Percentiles rank a stretch among this genome's conserved stretches.
phyloP scores from a whole-genome alignment of 2,113 vertebrate species.

The Aplodontia rufa region DNA sequence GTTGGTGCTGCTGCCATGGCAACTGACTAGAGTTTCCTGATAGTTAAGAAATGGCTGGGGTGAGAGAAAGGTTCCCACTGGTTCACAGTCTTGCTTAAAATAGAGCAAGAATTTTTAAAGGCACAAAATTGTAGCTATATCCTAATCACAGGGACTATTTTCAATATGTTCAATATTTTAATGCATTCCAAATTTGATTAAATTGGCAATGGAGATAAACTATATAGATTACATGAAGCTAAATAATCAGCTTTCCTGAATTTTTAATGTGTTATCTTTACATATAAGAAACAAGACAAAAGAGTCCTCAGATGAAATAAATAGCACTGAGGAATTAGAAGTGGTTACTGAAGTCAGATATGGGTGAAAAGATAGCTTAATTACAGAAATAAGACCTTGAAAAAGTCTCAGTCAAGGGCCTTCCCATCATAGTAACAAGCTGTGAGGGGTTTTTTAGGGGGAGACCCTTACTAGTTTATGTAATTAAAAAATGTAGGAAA shows the following conservation, averaged over 20 bases:
- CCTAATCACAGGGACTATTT: slow-evolving; percentile 23
- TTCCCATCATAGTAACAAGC: neutral
- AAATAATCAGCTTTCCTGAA: neutral
- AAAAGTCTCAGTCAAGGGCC: neutral
- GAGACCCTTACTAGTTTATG: neutral
- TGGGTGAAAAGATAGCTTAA: neutral
- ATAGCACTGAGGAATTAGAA: neutral
- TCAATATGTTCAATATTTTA: slow-evolving; percentile 1
- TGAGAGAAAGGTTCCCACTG: neutral
- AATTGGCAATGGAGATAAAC: neutral
- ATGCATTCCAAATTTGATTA: slow-evolving; percentile 13
- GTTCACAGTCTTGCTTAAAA: neutral
- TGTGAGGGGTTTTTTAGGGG: neutral
- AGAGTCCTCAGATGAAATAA: neutral
- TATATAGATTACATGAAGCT: neutral
- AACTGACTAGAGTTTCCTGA: slow-evolving; percentile 18
- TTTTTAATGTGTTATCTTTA: neutral
- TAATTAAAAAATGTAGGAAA: neutral
- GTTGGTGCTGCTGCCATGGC: slow-evolving; percentile 9
- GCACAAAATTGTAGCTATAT: neutral
- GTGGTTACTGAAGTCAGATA: neutral
- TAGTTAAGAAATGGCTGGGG: slow-evolving; percentile 13
- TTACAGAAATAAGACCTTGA: neutral
- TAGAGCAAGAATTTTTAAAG: slow-evolving; percentile 5
- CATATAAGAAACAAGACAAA: neutral